Evolutionary conservation across 2,113 vertebrate genomes (phyloP), one percentile per base, ranked within the genome.

Genomic region (Chaetops frenatus): DNA sequence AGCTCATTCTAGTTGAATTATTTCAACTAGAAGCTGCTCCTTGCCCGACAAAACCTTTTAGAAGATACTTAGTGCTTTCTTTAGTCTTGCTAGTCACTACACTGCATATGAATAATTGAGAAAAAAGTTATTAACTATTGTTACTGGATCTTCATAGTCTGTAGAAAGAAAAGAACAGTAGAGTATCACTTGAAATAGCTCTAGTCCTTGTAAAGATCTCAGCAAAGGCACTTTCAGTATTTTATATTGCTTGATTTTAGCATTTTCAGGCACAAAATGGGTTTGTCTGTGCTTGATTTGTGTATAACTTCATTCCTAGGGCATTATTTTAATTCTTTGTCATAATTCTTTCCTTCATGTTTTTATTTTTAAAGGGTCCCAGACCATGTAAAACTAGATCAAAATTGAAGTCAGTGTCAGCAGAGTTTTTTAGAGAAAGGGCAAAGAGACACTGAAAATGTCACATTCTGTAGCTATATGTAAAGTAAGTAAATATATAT

Each of bases 401-500:
- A 7, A 0, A 13, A 7, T 4, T n/a, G 31, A 51, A 70, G 22
- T 65, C 24, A 72, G 5, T 51, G 21, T 10, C 36, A 56, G 7
- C 10, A 24, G 3, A 27, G 16, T 3, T 33, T 38, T 56, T 65
- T 64, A 28, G 64, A 66, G 57, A 38, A 12, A 27, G 38, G 24
- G 23, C 31, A 57, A 15, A 48, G 5, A 6, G 47, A 7, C 1
- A 14, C 36, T 58, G 33, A 27, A 50, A 36, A 36, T 11, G 8
- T 17, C 31, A 23, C 22, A 7, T 22, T 65, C 12, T 27, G 8
- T 44, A 50, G 36, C 12, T 36, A 1, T 11, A 2, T 15, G 31
- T 58, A 10, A 42, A 76, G 6, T 9, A 11, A 40, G 10, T 40
- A 21, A 48, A 12, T 3, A 8, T 2, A 1, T 2, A 2, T 11